Conservation (phyloP, 2,888 invertebrate genomes). For the Geophilus truncorum region DNA sequence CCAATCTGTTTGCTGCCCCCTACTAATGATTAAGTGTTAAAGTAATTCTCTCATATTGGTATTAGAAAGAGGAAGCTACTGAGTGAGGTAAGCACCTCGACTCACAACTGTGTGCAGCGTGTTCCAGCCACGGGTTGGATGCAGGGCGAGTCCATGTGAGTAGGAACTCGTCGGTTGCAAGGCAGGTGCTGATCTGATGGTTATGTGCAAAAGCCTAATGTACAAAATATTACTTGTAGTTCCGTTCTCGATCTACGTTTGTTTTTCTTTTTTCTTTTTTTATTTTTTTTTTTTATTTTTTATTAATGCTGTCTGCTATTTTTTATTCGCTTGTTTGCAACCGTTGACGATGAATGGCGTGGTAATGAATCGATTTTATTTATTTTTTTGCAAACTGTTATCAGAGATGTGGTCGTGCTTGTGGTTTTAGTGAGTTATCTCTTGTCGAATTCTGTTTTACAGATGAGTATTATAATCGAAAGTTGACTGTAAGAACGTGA, state of each 20-base stretch:
- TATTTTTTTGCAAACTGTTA: too few species aligned
- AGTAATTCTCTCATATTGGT: constrained; percentile 20
- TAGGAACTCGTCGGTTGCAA: not conserved
- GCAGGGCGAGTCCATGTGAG: not conserved
- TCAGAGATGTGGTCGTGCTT: too few species aligned
- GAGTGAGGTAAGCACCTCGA: constrained; percentile 3
- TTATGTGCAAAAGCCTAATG: not conserved
- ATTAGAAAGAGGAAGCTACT: not conserved
- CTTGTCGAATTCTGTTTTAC: too few species aligned
- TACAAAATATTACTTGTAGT: too few species aligned
- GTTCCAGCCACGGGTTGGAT: not conserved
- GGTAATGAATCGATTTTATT: not conserved
- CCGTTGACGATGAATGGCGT: not conserved
- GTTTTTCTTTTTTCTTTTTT: not conserved
- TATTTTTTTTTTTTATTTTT: too few species aligned
- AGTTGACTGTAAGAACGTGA: too few species aligned
- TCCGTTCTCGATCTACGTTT: not conserved
- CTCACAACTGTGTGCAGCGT: constrained; percentile 22
- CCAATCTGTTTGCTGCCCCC: not conserved
- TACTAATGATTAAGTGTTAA: not conserved
- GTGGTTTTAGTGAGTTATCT: too few species aligned
- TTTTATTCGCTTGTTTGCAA: not conserved
- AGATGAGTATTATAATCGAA: too few species aligned
- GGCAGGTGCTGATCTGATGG: not conserved
- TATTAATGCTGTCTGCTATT: too few species aligned